phyloP scores from a whole-genome alignment of 92 coral and sea anemone species.

The Porites rus region DNA sequence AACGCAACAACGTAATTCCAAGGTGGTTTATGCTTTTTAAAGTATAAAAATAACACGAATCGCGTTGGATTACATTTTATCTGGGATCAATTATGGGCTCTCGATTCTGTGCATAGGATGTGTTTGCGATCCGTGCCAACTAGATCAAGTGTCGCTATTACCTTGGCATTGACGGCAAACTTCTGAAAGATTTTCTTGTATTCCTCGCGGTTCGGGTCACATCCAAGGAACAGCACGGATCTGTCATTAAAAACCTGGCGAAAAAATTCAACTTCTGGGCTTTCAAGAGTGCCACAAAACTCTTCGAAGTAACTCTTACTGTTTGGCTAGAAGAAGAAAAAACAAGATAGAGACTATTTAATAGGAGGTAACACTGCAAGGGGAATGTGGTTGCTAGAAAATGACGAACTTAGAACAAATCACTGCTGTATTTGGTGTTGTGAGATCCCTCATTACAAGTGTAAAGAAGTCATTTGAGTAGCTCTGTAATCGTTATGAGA shows the following conservation, averaged over 20 bases:
- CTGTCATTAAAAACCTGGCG: conserved; percentile 56
- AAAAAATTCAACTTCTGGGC: conserved; percentile 51
- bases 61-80: too few species aligned
- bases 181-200: conserved; percentile 56
- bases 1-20: too few species aligned
- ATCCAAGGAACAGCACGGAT: conserved; percentile 70
- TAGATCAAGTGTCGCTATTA: background rate
- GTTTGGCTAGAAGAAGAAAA: conserved; percentile 27
- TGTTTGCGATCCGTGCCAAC: too few species aligned
- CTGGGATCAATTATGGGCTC: too few species aligned
- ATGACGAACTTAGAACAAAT: too few species aligned
- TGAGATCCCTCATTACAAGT: too few species aligned
- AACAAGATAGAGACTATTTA: background rate
- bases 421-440: too few species aligned
- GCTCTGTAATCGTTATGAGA: too few species aligned
- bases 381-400: background rate
- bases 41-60: too few species aligned
- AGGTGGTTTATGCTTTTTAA: too few species aligned
- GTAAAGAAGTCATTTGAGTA: too few species aligned
- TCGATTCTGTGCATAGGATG: too few species aligned
- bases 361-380: background rate
- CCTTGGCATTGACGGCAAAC: conserved; percentile 67
- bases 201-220: conserved; percentile 45
- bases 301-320: conserved; percentile 54
- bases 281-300: conserved; percentile 53